A percentile compares a stretch with the other conserved stretches of the same genome.
Evolutionary conservation across 2,888 invertebrate genomes (phyloP).

Genomic region (Trachelus iudaicus): DNA sequence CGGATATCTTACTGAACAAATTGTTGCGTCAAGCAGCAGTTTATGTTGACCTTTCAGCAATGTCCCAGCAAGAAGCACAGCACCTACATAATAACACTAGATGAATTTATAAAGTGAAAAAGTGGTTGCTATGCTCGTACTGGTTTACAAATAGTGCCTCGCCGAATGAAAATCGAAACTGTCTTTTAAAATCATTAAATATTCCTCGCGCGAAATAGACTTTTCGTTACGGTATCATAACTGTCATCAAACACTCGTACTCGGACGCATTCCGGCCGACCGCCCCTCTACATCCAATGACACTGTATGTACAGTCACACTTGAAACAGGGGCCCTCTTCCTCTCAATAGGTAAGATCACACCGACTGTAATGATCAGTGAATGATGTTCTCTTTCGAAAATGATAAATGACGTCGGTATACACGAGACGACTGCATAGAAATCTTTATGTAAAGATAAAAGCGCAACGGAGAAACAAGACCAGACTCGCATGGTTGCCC

Average conservation of each 20-base stretch:
- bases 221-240: neutral
- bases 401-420: neutral
- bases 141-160: neutral
- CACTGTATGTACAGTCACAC: neutral
- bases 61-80: too few relatives aligned
- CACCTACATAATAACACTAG: neutral
- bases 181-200: neutral
- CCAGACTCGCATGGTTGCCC: neutral
- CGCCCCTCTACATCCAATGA: neutral
- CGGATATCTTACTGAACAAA: neutral
- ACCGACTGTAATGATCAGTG: neutral
- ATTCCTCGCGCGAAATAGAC: neutral
- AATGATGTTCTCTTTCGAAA: neutral
- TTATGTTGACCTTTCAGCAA: too few relatives aligned
- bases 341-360: neutral
- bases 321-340: neutral
- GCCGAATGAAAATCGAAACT: neutral
- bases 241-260: neutral
- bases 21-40: neutral
- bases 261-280: neutral
- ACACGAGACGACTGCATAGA: neutral
- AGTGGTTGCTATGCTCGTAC: neutral
- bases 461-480: neutral
- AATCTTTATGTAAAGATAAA: neutral
- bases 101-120: too few relatives aligned